phyloP scores from a whole-genome alignment of 2,797 vertebrate species.

The Remorina albescens region DNA sequence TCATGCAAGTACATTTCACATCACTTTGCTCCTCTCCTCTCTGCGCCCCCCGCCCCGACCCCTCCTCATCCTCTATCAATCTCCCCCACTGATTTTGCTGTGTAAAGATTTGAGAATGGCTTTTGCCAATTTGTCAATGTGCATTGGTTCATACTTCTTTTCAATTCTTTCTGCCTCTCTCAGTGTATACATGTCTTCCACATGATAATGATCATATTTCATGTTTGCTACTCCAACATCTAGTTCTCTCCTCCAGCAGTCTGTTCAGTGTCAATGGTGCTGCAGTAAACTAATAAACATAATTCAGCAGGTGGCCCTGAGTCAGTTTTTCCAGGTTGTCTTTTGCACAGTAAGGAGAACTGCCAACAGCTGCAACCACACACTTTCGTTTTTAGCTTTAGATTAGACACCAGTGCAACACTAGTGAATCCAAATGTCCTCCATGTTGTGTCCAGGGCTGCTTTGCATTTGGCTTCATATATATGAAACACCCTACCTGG shows the following conservation, averaged over 20 bases:
- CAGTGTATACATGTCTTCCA: background rate
- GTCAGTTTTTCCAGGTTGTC: background rate
- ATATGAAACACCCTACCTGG: background rate
- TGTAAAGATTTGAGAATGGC: background rate
- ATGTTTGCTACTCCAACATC: background rate
- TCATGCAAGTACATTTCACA: background rate
- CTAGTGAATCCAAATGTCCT: background rate
- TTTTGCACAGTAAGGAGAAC: background rate
- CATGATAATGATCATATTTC: background rate
- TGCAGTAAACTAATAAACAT: background rate
- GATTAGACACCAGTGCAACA: background rate
- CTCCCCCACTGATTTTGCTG: background rate
- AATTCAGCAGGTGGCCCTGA: background rate
- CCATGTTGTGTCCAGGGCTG: background rate
- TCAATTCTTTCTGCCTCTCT: background rate
- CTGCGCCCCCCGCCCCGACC: background rate
- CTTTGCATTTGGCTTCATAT: background rate
- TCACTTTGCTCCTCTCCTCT: background rate
- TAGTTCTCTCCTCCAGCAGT: background rate
- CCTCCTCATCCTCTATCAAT: background rate
- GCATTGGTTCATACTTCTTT: conserved; percentile 1
- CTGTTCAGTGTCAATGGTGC: background rate
- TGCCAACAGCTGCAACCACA: background rate
- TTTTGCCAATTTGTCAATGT: background rate
- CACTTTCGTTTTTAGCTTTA: background rate